Evolutionary conservation across 2,113 vertebrate genomes (phyloP).

Genomic region (Pseudopodoces humilis): DNA sequence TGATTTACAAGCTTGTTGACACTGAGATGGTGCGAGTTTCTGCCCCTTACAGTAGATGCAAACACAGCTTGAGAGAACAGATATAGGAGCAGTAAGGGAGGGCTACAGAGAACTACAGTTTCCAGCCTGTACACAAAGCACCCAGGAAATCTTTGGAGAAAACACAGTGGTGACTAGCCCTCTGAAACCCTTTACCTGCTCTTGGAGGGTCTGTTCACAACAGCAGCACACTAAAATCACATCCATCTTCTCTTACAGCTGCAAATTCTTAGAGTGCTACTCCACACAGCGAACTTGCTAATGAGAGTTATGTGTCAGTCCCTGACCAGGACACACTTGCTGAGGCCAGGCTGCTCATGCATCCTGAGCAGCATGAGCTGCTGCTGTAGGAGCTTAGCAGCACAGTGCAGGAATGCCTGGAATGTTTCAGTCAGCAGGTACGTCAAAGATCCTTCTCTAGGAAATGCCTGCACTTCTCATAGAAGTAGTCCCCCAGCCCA

Average conservation of each 20-base stretch:
- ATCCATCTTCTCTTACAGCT: background rate
- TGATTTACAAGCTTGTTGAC: constrained; percentile 41
- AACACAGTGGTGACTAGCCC: background rate
- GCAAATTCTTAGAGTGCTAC: background rate
- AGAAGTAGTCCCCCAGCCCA: too few species aligned
- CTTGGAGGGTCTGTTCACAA: background rate
- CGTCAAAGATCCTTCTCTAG: background rate
- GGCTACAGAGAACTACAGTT: background rate
- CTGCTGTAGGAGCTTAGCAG: background rate
- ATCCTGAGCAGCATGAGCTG: background rate
- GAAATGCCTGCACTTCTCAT: background rate
- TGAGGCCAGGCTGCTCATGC: background rate
- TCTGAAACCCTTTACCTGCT: background rate
- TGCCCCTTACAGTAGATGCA: background rate
- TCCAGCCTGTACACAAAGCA: background rate
- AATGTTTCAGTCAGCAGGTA: constrained; percentile 31
- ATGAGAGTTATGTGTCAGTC: background rate
- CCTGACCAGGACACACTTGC: background rate
- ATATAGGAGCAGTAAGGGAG: background rate
- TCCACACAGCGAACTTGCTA: background rate
- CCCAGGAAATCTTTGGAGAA: background rate
- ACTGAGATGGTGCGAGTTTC: background rate
- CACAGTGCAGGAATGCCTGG: background rate
- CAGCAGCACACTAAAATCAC: background rate
- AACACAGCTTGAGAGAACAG: background rate